Evolutionary conservation across 2,113 vertebrate genomes (phyloP).

Genomic region (Clarias magur): DNA sequence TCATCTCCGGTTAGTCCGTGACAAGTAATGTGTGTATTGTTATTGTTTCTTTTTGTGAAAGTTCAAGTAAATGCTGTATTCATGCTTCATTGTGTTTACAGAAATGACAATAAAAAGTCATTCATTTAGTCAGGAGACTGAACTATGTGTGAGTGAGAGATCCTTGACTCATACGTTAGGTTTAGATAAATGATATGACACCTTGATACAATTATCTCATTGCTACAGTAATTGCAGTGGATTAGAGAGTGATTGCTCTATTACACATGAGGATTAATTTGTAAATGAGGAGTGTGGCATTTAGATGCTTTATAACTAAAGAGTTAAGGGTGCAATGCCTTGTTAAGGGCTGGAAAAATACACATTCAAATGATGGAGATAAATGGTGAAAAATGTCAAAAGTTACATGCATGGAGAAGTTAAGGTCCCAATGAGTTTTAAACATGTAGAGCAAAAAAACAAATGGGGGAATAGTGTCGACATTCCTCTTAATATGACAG

Average conservation of each 20-base stretch:
- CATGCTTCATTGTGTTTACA: not conserved
- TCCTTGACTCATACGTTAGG: not conserved
- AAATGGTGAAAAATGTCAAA: not conserved
- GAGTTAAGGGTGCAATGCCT: not conserved
- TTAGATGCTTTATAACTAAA: slow-evolving; percentile 32
- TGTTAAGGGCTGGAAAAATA: slow-evolving; percentile 6
- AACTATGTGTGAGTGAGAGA: not conserved
- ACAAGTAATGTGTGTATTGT: not conserved
- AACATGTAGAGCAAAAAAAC: not conserved
- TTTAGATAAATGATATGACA: slow-evolving; percentile 23
- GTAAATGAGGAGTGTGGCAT: slow-evolving; percentile 36
- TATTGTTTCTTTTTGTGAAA: not conserved
- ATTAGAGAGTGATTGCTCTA: slow-evolving; percentile 27
- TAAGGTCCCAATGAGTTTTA: not conserved
- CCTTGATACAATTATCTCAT: slow-evolving; percentile 35
- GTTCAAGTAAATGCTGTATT: not conserved
- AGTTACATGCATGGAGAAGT: not conserved
- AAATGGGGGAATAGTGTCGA: slow-evolving; percentile 10
- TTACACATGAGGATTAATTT: slow-evolving; percentile 43
- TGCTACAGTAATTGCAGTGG: slow-evolving; percentile 41
- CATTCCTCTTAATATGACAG: slow-evolving; percentile 35
- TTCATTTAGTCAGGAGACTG: slow-evolving; percentile 8
- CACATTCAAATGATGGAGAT: not conserved
- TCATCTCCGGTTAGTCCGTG: too few relatives aligned
- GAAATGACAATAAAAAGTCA: not conserved